These are phyloP conservation scores for Phalacrocorax carbo DNA, from an alignment of 2,113 vertebrate genomes.

Conservation along the genomic window DNA sequence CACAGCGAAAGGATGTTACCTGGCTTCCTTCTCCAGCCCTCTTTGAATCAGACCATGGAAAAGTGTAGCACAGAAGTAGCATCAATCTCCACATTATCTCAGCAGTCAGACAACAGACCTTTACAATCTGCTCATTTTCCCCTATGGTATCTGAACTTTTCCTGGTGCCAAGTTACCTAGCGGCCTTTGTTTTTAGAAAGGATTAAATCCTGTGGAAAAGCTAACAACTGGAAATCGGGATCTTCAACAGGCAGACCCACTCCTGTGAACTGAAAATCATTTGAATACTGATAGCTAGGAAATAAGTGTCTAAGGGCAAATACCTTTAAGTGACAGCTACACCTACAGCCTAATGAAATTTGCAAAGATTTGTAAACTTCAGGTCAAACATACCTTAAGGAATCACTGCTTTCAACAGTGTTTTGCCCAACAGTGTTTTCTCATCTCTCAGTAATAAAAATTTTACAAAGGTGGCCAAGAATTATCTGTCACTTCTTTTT, in stretches of 20 bases:
- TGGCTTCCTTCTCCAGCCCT: background rate
- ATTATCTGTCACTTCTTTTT: background rate
- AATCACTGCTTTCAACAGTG: background rate
- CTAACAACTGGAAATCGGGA: background rate
- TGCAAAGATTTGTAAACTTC: background rate
- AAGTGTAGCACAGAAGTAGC: background rate
- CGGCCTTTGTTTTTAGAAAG: background rate
- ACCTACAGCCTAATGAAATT: background rate
- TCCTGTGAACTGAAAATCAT: background rate
- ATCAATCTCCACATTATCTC: background rate
- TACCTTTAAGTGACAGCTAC: background rate
- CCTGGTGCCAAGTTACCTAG: background rate
- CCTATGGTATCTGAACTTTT: background rate
- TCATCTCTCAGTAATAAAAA: background rate
- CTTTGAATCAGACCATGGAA: background rate
- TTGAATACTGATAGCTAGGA: background rate
- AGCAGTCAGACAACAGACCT: background rate
- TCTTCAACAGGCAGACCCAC: background rate
- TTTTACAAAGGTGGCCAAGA: background rate
- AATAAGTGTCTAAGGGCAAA: background rate
- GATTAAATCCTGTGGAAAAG: background rate
- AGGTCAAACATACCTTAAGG: background rate
- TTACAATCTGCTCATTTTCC: background rate
- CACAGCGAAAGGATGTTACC: background rate
- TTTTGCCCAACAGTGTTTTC: background rate